A percentile compares a stretch with the other conserved stretches of the same genome.
Conservation (phyloP, 1,140 invertebrate genomes). For the Drosophila grimshawi region DNA sequence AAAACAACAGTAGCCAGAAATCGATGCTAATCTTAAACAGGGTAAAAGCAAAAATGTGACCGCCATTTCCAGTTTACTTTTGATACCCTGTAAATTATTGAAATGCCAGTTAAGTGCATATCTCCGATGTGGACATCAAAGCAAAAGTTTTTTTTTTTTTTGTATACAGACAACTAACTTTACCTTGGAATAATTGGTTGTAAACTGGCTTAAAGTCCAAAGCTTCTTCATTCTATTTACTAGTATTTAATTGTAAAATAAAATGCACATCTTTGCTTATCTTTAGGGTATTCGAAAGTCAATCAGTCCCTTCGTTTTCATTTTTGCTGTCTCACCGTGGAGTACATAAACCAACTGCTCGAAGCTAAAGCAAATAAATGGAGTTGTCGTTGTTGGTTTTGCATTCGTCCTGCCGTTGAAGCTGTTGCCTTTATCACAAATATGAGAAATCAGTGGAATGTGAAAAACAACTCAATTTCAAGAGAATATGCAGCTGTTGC, state of each 20-base stretch:
- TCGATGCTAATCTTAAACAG: conserved; percentile 74
- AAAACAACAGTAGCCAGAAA: conserved; percentile 74
- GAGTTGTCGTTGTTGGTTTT: conserved; percentile 62
- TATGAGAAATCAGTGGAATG: conserved; percentile 38
- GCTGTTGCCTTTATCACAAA: conserved; percentile 47
- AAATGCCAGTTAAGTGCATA: not conserved
- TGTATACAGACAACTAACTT: no score
- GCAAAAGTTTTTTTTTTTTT: no score
- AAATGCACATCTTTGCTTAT: not conserved
- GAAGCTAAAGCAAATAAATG: conserved; percentile 59
- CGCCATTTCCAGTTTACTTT: conserved; percentile 49
- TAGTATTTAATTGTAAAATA: no score
- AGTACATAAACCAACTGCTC: conserved; percentile 60
- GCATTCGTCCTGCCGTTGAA: conserved; percentile 57
- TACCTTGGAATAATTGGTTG: no score
- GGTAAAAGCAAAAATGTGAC: conserved; percentile 54
- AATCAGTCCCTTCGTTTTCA: not conserved
- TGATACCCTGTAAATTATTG: conserved; percentile 41
- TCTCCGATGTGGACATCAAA: no score
- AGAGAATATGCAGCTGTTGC: conserved; percentile 17
- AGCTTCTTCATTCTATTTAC: no score
- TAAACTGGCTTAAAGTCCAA: no score
- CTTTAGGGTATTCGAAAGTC: conserved; percentile 14
- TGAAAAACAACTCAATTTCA: conserved; percentile 46
- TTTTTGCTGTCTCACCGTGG: conserved; percentile 20